Evolutionary conservation across 1,140 invertebrate species (phyloP), one percentile per base, ranked within the genome.

Genomic region (Ephestia elutella): DNA sequence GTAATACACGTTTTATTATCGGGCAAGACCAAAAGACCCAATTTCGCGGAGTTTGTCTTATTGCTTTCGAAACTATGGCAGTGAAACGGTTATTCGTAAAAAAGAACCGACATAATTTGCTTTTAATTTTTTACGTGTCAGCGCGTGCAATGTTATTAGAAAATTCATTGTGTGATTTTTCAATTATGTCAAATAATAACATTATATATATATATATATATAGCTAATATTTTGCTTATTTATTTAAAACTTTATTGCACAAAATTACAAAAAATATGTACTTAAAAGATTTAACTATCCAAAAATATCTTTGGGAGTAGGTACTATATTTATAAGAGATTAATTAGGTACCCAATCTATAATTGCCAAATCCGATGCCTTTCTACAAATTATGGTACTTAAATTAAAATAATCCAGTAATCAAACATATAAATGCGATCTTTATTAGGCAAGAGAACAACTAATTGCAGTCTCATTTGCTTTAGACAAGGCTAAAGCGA

Each of bases 1-100:
- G 62, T 67, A 65, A 62, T 64, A 70, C 68, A 54, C 38, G 62
- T 64, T 69, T n/a, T 54, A 44, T 44, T 44, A 44, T 44, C 38
- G 38, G n/a, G 38, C 38, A 49, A 60, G 63, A 59, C 63, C 64
- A 54, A 61, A 49, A 60, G 63, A 59, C 63, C 64, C 56, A 61
- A 60, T 60, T 67, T 54, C 54, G 21, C 20, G 20, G 20, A 5
- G 30, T 63, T 63, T 49, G 59, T 64, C 58, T 54, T 61, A 60
- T 62, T 32, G 19, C 61, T 70, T 66, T 66, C 59, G 61, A 59
- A 66, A 70, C 54, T 32, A 10, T 21, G 53, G 55, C 32, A 28
- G 1, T 65, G 49, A 55, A 51, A 54, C 18, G 38, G 2, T 44
- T 17, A 15, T 44, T 44, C 38, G 38, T 44, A 44, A 44, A 44